Percentiles rank a stretch among this genome's conserved stretches.
These are phyloP conservation scores for Oceanodroma tethys DNA, from an alignment of 2,113 vertebrate genomes.

Conservation along the genomic window DNA sequence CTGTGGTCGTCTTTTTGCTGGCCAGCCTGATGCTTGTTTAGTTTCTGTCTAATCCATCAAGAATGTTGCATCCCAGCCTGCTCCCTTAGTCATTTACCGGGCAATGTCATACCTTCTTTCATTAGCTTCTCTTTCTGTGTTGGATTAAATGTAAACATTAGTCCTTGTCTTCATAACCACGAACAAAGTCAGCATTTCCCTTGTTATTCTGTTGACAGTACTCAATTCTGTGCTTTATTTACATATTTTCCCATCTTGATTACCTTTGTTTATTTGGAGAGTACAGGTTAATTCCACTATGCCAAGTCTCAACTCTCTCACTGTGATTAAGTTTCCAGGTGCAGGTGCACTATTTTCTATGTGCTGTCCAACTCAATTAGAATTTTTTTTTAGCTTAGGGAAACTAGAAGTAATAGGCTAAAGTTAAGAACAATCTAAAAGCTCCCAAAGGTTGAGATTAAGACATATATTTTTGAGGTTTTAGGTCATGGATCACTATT, in stretches of 20 bases:
- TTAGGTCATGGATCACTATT: not conserved
- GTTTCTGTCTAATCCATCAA: not conserved
- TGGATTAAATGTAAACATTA: not conserved
- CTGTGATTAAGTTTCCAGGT: not conserved
- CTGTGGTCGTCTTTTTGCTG: not conserved
- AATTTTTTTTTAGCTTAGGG: not conserved
- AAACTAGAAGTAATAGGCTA: not conserved
- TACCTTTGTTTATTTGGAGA: not conserved
- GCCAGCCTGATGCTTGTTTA: not conserved
- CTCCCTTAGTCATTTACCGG: not conserved
- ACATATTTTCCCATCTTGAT: slow-evolving; percentile 11
- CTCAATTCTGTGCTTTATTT: not conserved
- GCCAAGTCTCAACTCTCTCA: not conserved
- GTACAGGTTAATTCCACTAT: not conserved
- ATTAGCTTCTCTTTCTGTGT: not conserved
- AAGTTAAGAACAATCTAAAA: not conserved
- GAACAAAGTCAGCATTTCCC: not conserved
- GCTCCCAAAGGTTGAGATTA: not conserved
- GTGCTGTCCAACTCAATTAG: not conserved
- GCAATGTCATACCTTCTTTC: not conserved
- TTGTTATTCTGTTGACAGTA: not conserved
- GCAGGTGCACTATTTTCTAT: not conserved
- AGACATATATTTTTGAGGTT: not conserved
- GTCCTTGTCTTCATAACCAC: not conserved
- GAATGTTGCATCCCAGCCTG: not conserved